phyloP scores from a whole-genome alignment of 2,888 invertebrate genomes.

The Phengaris alcon region DNA sequence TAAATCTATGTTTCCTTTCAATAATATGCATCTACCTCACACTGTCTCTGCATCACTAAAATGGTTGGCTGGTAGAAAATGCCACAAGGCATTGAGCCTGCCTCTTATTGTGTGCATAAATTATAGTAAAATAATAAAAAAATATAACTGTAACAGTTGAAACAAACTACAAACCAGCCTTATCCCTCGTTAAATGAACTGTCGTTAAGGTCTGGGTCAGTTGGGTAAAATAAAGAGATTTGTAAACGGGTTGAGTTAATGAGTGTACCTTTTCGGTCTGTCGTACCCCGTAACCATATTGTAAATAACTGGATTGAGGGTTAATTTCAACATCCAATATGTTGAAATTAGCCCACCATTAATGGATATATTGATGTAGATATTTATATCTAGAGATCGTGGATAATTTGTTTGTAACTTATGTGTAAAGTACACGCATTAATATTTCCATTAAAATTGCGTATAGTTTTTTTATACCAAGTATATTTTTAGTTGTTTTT shows the following conservation, averaged over 20 bases:
- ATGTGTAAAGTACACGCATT: neutral
- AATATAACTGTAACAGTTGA: neutral
- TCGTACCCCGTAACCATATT: neutral
- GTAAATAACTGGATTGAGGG: conserved; percentile 6
- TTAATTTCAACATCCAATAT: conserved; percentile 8
- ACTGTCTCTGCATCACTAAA: no score
- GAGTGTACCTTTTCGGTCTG: neutral
- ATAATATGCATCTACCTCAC: no score
- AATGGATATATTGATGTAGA: neutral
- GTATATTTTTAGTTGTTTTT: neutral
- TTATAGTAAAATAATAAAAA: no score
- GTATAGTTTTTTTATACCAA: neutral
- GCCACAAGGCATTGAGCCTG: no score
- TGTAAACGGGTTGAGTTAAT: conserved; percentile 6
- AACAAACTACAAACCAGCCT: neutral
- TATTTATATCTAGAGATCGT: neutral
- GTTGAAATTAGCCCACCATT: neutral
- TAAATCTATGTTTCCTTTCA: no score
- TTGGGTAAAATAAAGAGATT: conserved; percentile 23
- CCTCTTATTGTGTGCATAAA: no score
- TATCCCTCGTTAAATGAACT: conserved; percentile 13
- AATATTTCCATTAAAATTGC: neutral
- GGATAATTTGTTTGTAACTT: neutral
- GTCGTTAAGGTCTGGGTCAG: neutral
- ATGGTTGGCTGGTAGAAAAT: no score